phyloP scores from a whole-genome alignment of 1,140 invertebrate genomes.

The Phortica variegata region DNA sequence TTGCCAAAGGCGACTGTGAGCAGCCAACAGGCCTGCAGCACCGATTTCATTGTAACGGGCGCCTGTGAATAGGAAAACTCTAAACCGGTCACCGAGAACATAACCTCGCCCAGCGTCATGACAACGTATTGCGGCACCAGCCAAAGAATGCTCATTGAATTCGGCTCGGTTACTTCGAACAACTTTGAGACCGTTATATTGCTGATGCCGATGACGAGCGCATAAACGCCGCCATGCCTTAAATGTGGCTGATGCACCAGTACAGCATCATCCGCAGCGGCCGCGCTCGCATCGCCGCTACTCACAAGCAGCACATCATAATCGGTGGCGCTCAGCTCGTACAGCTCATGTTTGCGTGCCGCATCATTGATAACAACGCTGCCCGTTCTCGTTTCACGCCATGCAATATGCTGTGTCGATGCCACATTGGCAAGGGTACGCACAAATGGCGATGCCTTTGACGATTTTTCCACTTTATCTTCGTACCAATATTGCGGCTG shows the following conservation, averaged over 20 bases:
- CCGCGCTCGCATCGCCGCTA: neutral
- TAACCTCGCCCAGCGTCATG: constrained; percentile 77
- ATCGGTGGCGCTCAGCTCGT: constrained; percentile 29
- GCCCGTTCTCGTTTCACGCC: constrained; percentile 19
- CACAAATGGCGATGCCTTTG: constrained; percentile 29
- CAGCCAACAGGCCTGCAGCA: constrained; percentile 88
- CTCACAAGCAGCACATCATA: constrained; percentile 11
- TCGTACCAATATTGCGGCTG: constrained; percentile 27
- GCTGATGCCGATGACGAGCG: constrained; percentile 56
- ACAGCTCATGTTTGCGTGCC: constrained; percentile 30
- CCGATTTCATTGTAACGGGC: constrained; percentile 85
- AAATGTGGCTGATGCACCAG: constrained; percentile 16
- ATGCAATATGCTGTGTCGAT: constrained; percentile 24
- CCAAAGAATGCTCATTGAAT: constrained; percentile 78
- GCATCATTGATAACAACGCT: constrained; percentile 17
- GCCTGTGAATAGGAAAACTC: constrained; percentile 90
- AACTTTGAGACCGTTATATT: constrained; percentile 14
- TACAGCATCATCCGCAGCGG: neutral
- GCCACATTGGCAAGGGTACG: constrained; percentile 33
- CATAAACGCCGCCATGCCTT: constrained; percentile 62
- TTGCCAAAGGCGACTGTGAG: constrained; percentile 92
- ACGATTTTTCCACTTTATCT: constrained; percentile 42
- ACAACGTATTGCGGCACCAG: constrained; percentile 84
- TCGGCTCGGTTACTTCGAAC: constrained; percentile 64
- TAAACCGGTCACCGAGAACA: constrained; percentile 90